Evolutionary conservation across 2,797 vertebrate species (phyloP), one percentile per base, ranked within the genome.

Genomic region (Harpagifer antarcticus): DNA sequence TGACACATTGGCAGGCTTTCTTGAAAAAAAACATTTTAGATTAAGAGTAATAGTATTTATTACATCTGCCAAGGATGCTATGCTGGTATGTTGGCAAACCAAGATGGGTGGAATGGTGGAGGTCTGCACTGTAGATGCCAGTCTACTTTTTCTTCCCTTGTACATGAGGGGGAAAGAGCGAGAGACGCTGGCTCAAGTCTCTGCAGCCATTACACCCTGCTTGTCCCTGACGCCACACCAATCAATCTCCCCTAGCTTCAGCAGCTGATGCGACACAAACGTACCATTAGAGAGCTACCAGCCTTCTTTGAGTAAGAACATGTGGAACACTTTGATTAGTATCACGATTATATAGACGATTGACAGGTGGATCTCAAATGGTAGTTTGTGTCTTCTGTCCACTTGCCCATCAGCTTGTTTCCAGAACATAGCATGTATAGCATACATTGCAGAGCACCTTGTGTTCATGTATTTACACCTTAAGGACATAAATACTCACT

Each of bases 241-340:
- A 60, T 72, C 65, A 73, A 45, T 76, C 62, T 54, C 45, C 57
- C 45, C 58, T 74, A 82, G 73, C 53, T 53, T 9, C 69, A 59
- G 27, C 45, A 55, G 70, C 49, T 48, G 13, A 73, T 12, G 52
- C 0, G 1, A 68, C 61, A 64, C 49, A 1, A 33, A 10, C 14
- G 0, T 64, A 67, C 70, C 40, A 63, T 57, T 5, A 50, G 61
- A 47, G 42, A 54, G 33, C 27, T 57, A 19, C 23, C 54, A 23
- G 16, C 71, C 45, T 40, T 6, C 11, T 20, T 63, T 11, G 13
- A 16, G 43, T 19, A 27, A 48, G 11, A 20, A 56, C 43, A 33
- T 14, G 17, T 33, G 37, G 31, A 53, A 56, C 55, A 54, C 42
- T 3, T 48, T 10, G 2, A 40, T 43, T n/a, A 16, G 20, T 56